Evolutionary conservation across 2,113 vertebrate genomes (phyloP).

Genomic region (Campylomormyrus tamandua): DNA sequence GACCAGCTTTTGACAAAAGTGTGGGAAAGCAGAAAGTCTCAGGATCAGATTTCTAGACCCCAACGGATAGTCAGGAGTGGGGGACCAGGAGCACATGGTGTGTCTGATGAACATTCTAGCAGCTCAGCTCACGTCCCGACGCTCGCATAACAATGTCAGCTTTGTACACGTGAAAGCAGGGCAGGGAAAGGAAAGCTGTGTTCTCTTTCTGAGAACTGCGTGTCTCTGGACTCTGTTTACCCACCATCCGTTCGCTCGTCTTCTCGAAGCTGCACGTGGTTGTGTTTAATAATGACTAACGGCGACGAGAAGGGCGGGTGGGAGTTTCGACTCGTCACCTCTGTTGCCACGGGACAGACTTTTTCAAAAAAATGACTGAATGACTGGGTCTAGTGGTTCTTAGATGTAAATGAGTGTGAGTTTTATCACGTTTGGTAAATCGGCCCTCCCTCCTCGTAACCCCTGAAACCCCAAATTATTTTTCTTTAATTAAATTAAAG

Average conservation of each 20-base stretch:
- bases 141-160: neutral
- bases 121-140: neutral
- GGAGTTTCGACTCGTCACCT: neutral
- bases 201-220: neutral
- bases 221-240: neutral
- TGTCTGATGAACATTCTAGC: neutral
- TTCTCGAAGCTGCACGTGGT: neutral
- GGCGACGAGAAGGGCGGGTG: neutral
- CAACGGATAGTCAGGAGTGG: neutral
- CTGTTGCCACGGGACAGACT: neutral
- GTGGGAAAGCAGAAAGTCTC: neutral
- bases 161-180: neutral
- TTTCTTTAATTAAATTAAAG: constrained; percentile 8
- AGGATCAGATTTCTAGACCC: neutral
- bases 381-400: neutral
- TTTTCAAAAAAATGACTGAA: neutral
- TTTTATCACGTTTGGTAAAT: neutral
- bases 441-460: neutral
- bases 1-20: neutral
- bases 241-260: neutral
- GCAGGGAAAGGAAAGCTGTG: neutral
- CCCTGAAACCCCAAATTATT: neutral
- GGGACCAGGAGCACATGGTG: neutral
- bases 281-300: neutral
- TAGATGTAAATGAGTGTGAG: neutral